Evolutionary conservation across 2,888 invertebrate species (phyloP).

Genomic region (Ectemnius continuus): DNA sequence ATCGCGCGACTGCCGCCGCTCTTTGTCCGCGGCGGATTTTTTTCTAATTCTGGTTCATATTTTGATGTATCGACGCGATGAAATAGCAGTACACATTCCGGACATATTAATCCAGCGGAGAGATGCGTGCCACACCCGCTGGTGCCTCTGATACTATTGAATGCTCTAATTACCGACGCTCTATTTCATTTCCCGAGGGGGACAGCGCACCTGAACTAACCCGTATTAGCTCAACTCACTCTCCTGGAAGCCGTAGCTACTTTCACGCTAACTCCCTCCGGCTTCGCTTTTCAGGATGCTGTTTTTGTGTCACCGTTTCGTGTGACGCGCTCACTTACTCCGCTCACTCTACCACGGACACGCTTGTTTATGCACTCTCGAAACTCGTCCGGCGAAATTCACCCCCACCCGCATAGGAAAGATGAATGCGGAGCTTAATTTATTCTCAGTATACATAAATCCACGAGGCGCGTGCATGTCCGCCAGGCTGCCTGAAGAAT

Average conservation of each 20-base stretch:
- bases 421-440: too few relatives aligned
- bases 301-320: not conserved
- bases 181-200: conserved; percentile 60
- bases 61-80: too few relatives aligned
- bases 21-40: too few relatives aligned
- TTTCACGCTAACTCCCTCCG: not conserved
- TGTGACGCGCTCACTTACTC: not conserved
- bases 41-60: too few relatives aligned
- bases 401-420: too few relatives aligned
- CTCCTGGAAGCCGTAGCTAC: conserved; percentile 6
- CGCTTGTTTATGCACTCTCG: too few relatives aligned
- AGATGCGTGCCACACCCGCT: conserved; percentile 12
- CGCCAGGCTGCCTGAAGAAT: too few relatives aligned
- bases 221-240: not conserved
- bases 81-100: not conserved
- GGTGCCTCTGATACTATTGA: conserved; percentile 36
- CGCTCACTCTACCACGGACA: too few relatives aligned
- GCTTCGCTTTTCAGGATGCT: not conserved
- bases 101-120: not conserved
- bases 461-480: too few relatives aligned
- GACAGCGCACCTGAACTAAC: conserved; percentile 13
- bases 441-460: too few relatives aligned
- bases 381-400: too few relatives aligned
- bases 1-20: too few relatives aligned
- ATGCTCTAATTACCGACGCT: conserved; percentile 59